These are phyloP conservation scores for Bibio marci DNA, from an alignment of 2,888 invertebrate genomes.

Conservation along the genomic window DNA sequence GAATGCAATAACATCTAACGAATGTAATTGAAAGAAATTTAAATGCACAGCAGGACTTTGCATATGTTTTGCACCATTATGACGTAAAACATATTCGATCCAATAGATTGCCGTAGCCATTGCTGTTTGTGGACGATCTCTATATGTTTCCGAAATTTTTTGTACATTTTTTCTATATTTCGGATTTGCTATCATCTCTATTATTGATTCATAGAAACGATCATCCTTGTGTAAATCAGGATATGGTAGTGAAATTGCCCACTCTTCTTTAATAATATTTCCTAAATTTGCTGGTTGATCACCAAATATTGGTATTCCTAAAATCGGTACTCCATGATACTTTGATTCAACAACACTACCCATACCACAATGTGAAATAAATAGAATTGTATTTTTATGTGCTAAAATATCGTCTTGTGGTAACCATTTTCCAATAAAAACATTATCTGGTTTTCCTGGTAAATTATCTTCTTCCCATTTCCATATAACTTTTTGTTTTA, in stretches of 20 bases:
- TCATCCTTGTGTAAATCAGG: slow-evolving; percentile 10
- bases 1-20: slow-evolving; percentile 31
- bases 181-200: slow-evolving; percentile 18
- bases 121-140: slow-evolving; percentile 37
- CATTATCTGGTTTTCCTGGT: slow-evolving; percentile 26
- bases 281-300: slow-evolving; percentile 63
- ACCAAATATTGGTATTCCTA: slow-evolving; percentile 58
- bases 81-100: slow-evolving; percentile 74
- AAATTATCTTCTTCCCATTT: slow-evolving; percentile 17
- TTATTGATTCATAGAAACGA: slow-evolving; percentile 12
- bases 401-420: slow-evolving; percentile 55
- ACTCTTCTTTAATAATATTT: slow-evolving; percentile 47
- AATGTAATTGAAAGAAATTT: slow-evolving; percentile 27
- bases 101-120: slow-evolving; percentile 63
- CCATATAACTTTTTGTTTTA: slow-evolving; percentile 21
- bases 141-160: slow-evolving; percentile 30
- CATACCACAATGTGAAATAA: slow-evolving; percentile 35
- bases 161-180: slow-evolving; percentile 20
- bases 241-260: slow-evolving; percentile 30
- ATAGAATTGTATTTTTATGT: slow-evolving; percentile 42
- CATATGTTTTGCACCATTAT: slow-evolving; percentile 62
- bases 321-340: slow-evolving; percentile 57
- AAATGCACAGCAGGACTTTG: slow-evolving; percentile 45
- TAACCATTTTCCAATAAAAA: slow-evolving; percentile 28
- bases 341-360: slow-evolving; percentile 62